Base-by-base conservation (phyloP, 2,113 vertebrate genomes). In the Macaca fascicularis region DNA sequence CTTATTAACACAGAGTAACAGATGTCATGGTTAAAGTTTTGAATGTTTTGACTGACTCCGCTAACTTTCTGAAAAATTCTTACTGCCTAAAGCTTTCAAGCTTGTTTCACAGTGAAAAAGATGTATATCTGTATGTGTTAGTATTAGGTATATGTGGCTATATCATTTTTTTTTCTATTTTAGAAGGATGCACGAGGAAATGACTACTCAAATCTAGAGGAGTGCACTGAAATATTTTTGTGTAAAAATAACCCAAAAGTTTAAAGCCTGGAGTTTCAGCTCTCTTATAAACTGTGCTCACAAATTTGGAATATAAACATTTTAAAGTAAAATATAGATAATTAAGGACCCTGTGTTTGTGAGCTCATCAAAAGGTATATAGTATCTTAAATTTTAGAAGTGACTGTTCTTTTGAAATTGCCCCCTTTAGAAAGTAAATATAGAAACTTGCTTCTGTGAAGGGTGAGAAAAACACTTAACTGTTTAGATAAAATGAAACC, bases 401-500 rank as follows among this genome's bases (percentile, higher is more conserved):
- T 92, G 59, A 78, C 13, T 94, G 10, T 52, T 95, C 4, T 97
- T 96, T 74, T 95, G 72, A 97, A 93, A 76, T 94, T 96, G 57
- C 61, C 20, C 11, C 55, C 92, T 14, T 94, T 97, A 93, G 85
- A 90, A 96, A 95, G 82, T 94, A 95, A 97, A 70, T 95, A 83
- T 64, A 94, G 84, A 85, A 97, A 81, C 76, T 82, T 88, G 11
- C 6, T 95, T 96, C n/a, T 74, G 23, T 95, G 94, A 84, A 93
- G 23, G 61, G 76, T 69, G 55, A 96, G 76, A 88, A 90, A 94
- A 95, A 76, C 94, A 57, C 96, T 94, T 89, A 95, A 83, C 88
- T 96, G 48, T 94, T 90, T 75, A 91, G 43, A 87, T 89, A 91
- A 96, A 97, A 89, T 72, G 95, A 96, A 98, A 96, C 67, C 25